Evolutionary conservation across 2,797 vertebrate genomes (phyloP), one percentile per base, ranked within the genome.

Genomic region (Triplophysa bombifrons): DNA sequence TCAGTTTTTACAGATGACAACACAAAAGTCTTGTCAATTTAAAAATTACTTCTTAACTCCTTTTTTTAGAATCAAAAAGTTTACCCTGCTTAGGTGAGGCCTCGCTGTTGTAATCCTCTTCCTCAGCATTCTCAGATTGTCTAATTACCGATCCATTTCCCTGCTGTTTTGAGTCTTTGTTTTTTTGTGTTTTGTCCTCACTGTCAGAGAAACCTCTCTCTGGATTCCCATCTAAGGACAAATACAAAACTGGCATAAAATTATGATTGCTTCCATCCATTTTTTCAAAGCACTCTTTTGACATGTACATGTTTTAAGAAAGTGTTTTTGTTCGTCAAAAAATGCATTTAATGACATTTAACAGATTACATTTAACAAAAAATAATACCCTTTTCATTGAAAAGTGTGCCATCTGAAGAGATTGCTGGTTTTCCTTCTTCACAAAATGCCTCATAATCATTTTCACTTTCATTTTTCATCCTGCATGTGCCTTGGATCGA

Each of bases 61-160:
- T 38, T 38, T 38, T 38, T 30, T 66, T 41, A 66, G 11, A 4
- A 11, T 41, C 38, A 61, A 27, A 71, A 66, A 66, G 17, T 70
- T 95, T 93, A 98, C 96, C 95, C 80, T 92, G 93, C 77, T 95
- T 95, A 70, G 94, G 90, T 73, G 95, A 97, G 67, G 93, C 94
- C 84, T 97, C 96, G 48, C 96, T 97, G 93, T 95, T 96, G 92
- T 95, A 96, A 46, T 95, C 94, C 80, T 94, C 96, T 85, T 94
- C 95, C 86, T 96, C 95, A 5, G 90, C 87, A 81, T 94, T 95
- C 85, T 96, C 95, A 4, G 90, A 88, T 80, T 93, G 91, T 82
- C 92, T 94, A 81, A 92, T 93, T 90, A 95, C 94, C 95, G 95
- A 97, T 60, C 89, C 73, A 44, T 93, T 95, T 63, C 91, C 85